Percentiles rank a stretch among this genome's conserved stretches.
These are phyloP conservation scores for Xenopus borealis DNA, from an alignment of 2,113 vertebrate species.

Conservation along the genomic window DNA sequence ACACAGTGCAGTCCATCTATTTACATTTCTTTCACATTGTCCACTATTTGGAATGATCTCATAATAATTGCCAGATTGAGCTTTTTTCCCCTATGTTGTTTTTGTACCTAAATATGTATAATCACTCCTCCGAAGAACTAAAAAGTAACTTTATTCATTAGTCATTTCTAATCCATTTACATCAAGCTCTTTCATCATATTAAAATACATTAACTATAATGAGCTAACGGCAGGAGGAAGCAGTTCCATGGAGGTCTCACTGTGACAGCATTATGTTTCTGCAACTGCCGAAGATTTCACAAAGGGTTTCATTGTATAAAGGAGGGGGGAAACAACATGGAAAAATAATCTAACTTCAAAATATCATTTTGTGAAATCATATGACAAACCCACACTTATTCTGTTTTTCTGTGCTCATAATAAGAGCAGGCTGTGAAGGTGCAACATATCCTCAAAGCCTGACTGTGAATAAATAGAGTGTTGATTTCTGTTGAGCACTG, in stretches of 20 bases:
- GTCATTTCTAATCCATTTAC: background rate
- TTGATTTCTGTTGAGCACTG: no score
- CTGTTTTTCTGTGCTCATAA: background rate
- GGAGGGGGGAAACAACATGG: background rate
- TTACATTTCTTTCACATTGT: no score
- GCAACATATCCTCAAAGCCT: background rate
- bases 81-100: no score
- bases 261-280: slow-evolving; percentile 2
- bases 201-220: slow-evolving; percentile 1
- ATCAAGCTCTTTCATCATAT: background rate
- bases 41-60: no score
- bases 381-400: background rate
- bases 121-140: background rate
- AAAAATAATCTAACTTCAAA: background rate
- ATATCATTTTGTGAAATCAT: background rate
- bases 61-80: no score
- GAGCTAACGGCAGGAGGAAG: background rate
- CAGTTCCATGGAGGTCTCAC: background rate
- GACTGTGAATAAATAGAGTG: background rate
- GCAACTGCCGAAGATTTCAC: background rate
- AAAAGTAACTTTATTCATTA: background rate
- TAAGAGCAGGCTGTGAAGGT: background rate
- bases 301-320: background rate
- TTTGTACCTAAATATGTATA: background rate
- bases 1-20: no score